phyloP scores from a whole-genome alignment of 2,113 vertebrate genomes.

The Silurus meridionalis region DNA sequence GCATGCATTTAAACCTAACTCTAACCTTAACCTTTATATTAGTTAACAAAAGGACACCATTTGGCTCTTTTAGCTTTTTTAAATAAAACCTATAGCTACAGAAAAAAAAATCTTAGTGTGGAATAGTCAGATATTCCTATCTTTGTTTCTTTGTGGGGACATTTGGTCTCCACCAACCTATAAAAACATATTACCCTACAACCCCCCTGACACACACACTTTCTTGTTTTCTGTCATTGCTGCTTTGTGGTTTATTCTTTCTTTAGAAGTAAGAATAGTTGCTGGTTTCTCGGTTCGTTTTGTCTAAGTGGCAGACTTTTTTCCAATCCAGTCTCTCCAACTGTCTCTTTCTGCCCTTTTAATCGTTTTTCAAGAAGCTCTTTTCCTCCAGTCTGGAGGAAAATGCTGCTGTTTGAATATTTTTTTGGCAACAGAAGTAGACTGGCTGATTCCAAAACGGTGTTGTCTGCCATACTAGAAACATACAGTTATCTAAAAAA shows the following conservation, averaged over 20 bases:
- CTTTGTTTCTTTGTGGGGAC: not conserved
- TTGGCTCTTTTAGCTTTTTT: not conserved
- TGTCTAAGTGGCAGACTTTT: conserved; percentile 28
- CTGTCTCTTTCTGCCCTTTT: conserved; percentile 60
- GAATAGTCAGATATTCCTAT: conserved; percentile 6
- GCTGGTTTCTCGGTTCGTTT: conserved; percentile 28
- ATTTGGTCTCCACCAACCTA: not conserved
- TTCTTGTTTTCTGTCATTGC: conserved; percentile 4
- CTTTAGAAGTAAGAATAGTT: conserved; percentile 25
- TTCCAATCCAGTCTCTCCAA: conserved; percentile 54
- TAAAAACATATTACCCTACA: conserved; percentile 16
- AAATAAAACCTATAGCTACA: not conserved
- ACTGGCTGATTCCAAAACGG: conserved; percentile 47
- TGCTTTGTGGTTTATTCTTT: conserved; percentile 1
- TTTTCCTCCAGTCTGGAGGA: conserved; percentile 48
- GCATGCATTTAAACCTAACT: not conserved
- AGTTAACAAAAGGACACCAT: not conserved
- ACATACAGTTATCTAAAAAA: conserved; percentile 54
- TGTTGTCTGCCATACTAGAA: conserved; percentile 57
- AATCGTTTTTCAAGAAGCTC: conserved; percentile 68
- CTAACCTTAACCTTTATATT: not conserved
- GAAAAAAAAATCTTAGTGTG: not conserved
- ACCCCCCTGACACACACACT: conserved; percentile 13
- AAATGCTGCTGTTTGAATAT: conserved; percentile 57
- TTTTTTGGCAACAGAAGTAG: conserved; percentile 52